Conservation (phyloP, 2,888 invertebrate genomes). For the Clusia tigrina region DNA sequence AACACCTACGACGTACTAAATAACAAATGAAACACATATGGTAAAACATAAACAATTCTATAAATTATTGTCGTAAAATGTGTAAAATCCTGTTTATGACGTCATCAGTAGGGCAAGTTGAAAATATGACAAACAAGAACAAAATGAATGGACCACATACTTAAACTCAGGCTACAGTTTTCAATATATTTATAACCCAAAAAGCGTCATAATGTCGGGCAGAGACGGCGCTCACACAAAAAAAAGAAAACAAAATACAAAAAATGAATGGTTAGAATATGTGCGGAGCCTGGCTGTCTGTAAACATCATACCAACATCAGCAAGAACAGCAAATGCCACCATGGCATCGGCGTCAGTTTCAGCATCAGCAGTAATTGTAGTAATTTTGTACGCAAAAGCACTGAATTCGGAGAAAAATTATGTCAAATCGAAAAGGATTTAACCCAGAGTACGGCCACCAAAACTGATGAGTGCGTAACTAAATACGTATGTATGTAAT, state of each 20-base stretch:
- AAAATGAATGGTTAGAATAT: background rate
- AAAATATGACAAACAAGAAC: too few relatives aligned
- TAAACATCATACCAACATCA: constrained; percentile 18
- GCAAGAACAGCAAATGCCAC: background rate
- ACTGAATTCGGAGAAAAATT: background rate
- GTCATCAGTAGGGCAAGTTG: too few relatives aligned
- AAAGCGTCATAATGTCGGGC: constrained; percentile 38
- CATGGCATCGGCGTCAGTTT: background rate
- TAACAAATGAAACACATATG: too few relatives aligned
- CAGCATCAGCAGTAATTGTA: constrained; percentile 13
- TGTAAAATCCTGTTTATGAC: too few relatives aligned
- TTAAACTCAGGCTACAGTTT: background rate
- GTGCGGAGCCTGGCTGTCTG: constrained; percentile 21
- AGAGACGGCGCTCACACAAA: constrained; percentile 21
- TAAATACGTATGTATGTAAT: background rate
- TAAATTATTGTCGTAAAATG: too few relatives aligned
- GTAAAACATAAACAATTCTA: too few relatives aligned
- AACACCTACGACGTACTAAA: too few relatives aligned
- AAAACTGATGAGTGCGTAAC: too few relatives aligned
- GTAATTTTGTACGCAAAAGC: constrained; percentile 7
- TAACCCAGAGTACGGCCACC: too few relatives aligned
- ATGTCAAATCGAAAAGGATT: constrained; percentile 12
- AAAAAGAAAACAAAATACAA: constrained; percentile 1
- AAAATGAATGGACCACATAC: too few relatives aligned
- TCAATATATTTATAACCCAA: constrained; percentile 22